Evolutionary conservation across 2,888 invertebrate genomes (phyloP), one percentile per base, ranked within the genome.

Genomic region (Scelioninae gen. 1): DNA sequence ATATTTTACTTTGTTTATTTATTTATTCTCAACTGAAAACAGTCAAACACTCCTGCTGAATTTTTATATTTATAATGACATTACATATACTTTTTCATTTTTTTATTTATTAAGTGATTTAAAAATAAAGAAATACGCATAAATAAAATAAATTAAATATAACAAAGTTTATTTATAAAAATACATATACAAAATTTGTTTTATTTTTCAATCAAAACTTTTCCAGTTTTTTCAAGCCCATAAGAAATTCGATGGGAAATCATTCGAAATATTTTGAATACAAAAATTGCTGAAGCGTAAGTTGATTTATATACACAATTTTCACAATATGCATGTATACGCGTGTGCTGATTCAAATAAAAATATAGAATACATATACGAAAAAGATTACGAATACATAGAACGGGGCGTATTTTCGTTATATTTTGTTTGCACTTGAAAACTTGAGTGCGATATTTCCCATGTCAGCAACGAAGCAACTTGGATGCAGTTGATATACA

Each of bases 391-490:
- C 62, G 53, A 69, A 79, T 75, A 83, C 34, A 72, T 60, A 63
- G 55, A 60, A 23, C 45, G 49, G 62, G 23, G 4, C 60, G 63
- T 58, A 80, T 74, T 80, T 80, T 77, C 77, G 63, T 55, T 32
- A 74, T 83, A 81, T 83, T 72, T 62, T 53, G 72, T 80, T 80
- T 72, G 53, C 68, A 60, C 34, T 71, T 77, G 68, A 58, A 68
- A 71, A 71, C 68, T 62, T 55, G 68, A 63, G 72, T 55, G 81
- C 49, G 74, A 83, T 84, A 81, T 81, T 80, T 84, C 60, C 69
- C 80, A 68, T 84, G 77, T 83, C 83, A 83, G 83, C 71, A 62
- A 38, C 76, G 76, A 51, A 56, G 75, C 66, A 71, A 75, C 82
- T 56, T 58, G 75, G 69, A 69, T 60, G 47, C 76, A 83, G 76